Conservation (phyloP, 2,888 invertebrate genomes). For the Megalurothrips usitatus region DNA sequence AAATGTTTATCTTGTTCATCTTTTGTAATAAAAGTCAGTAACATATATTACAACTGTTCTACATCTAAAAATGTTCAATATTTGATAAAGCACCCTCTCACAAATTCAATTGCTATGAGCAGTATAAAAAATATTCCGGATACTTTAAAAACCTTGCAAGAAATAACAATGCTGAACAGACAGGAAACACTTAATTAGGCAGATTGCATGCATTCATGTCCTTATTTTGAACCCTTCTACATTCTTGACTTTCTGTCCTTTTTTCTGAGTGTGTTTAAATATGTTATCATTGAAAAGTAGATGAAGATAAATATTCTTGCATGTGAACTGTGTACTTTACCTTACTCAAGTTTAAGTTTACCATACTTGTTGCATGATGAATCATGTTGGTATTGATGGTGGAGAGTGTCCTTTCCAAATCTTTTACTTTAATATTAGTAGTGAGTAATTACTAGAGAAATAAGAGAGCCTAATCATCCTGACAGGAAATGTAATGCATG, state of each 20-base stretch:
- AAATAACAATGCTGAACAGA: no score
- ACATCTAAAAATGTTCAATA: neutral
- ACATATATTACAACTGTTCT: neutral
- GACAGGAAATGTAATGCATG: slow-evolving; percentile 11
- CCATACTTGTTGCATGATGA: neutral
- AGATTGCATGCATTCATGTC: slow-evolving; percentile 11
- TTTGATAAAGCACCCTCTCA: neutral
- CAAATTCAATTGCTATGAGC: neutral
- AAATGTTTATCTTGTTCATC: slow-evolving; percentile 14
- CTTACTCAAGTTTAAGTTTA: neutral
- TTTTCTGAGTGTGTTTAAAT: neutral
- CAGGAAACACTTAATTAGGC: neutral
- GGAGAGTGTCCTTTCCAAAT: slow-evolving; percentile 25
- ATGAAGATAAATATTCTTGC: neutral
- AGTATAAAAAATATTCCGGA: neutral
- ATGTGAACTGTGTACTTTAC: neutral
- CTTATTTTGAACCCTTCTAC: neutral
- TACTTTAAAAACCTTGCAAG: no score
- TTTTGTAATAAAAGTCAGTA: neutral
- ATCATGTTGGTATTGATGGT: neutral
- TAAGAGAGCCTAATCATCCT: no score
- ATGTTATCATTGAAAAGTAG: neutral
- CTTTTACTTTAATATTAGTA: neutral
- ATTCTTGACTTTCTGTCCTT: neutral
- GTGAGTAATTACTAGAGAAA: neutral